phyloP scores from a whole-genome alignment of 2,797 vertebrate genomes.

The Acomys russatus region DNA sequence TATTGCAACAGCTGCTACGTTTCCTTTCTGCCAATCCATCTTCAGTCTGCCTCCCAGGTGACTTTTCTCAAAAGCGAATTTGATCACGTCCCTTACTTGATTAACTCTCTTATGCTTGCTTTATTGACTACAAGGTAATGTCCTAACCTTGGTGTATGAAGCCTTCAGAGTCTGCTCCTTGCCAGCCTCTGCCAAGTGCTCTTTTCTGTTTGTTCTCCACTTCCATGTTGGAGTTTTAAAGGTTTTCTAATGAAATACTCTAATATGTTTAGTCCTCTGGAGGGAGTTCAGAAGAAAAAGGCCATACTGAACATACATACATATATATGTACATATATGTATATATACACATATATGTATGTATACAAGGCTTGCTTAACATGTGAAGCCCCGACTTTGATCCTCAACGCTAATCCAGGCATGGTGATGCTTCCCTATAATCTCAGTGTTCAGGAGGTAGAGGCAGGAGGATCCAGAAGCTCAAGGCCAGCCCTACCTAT shows the following conservation, averaged over 20 bases:
- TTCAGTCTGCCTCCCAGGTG: slow-evolving; percentile 32
- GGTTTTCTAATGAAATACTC: background rate
- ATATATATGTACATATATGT: no score
- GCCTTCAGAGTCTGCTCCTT: background rate
- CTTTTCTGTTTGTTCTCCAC: background rate
- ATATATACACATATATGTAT: no score
- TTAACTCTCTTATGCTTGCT: background rate
- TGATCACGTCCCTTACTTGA: background rate
- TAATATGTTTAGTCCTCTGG: background rate
- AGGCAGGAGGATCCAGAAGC: background rate
- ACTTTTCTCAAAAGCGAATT: slow-evolving; percentile 52
- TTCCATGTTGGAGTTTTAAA: background rate
- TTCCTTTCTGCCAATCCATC: background rate
- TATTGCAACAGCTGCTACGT: background rate
- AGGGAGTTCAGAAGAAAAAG: background rate
- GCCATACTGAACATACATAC: no score
- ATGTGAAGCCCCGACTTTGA: background rate
- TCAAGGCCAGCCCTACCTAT: background rate
- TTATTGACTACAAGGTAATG: slow-evolving; percentile 13
- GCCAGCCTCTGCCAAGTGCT: background rate
- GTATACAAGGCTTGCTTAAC: background rate
- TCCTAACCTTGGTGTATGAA: slow-evolving; percentile 16
- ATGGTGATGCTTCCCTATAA: background rate
- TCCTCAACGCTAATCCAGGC: background rate
- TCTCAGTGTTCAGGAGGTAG: background rate